Conservation (phyloP, 2,113 vertebrate species). For the Crocuta crocuta region DNA sequence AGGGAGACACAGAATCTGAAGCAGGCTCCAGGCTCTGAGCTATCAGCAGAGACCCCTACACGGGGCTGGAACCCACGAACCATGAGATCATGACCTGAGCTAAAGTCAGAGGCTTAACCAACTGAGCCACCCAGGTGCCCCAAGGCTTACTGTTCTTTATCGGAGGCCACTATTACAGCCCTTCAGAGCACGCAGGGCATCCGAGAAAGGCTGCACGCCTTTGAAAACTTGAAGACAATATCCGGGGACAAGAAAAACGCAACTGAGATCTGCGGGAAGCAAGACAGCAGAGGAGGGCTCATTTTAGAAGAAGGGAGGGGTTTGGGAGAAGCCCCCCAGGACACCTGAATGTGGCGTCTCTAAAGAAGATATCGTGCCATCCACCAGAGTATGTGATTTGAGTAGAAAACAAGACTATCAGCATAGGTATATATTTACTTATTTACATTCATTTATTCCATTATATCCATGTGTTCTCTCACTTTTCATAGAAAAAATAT, state of each 20-base stretch:
- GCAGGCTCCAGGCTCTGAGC: too few relatives aligned
- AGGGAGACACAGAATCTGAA: too few relatives aligned
- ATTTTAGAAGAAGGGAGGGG: not conserved
- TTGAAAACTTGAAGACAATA: not conserved
- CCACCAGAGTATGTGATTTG: too few relatives aligned
- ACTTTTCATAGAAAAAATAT: not conserved
- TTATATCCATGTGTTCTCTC: not conserved
- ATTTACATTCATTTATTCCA: not conserved
- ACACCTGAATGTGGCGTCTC: not conserved
- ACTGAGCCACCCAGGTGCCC: too few relatives aligned
- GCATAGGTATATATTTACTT: not conserved
- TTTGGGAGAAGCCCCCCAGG: not conserved
- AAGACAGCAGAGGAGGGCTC: not conserved
- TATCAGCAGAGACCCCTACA: too few relatives aligned
- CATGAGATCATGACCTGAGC: too few relatives aligned
- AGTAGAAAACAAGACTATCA: not conserved
- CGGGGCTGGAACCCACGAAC: too few relatives aligned
- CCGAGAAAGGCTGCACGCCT: not conserved
- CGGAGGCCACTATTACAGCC: accelerated
- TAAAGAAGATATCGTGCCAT: not conserved
- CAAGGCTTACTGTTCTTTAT: not conserved
- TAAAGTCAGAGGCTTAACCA: too few relatives aligned
- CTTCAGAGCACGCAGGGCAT: not conserved
- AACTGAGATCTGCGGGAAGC: not conserved
- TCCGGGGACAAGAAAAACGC: not conserved